Evolutionary conservation across 2,888 invertebrate species (phyloP), one percentile per base, ranked within the genome.

Genomic region (Eristalinus aeneus): DNA sequence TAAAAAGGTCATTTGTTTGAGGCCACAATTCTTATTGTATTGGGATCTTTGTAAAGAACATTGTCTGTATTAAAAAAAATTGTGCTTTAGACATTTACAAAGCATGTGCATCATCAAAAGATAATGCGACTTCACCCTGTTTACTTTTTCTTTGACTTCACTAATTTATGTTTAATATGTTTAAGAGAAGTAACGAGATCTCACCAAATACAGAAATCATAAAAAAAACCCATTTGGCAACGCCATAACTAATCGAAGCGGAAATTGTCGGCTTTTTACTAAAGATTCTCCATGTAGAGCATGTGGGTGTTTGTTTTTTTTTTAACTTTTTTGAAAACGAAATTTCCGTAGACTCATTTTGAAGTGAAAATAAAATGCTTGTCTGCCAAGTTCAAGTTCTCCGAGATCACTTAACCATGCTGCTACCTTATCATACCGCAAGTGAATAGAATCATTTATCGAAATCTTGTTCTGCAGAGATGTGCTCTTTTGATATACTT

Each of bases 191-290:
- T 27, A 3, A 27, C 27, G 5, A 27, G 27, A 27, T 27, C 5
- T 5, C 27, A 27, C 5, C n/a, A n/a, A n/a, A n/a, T n/a, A n/a
- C n/a, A n/a, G n/a, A n/a, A n/a, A n/a, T n/a, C n/a, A n/a, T n/a
- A n/a, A n/a, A n/a, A n/a, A n/a, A n/a, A n/a, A n/a, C n/a, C 8
- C 8, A 16, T 6, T 8, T 46, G 46, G 16, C 46, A 46, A 46
- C 8, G 16, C 16, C 4, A 16, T 6, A 16, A 5, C 16, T 1
- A 46, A 8, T 2, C 12, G 20, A 39, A 79, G 54, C 65, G 67
- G 54, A 79, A 79, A 67, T 54, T 67, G 67, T 67, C 79, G 79
- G 79, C 79, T 22, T 54, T 64, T 54, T 54, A 79, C 60, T 20
- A 72, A 72, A 71, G 78, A 20, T 5, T 22, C 32, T 11, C 27